Evolutionary conservation across 2,113 vertebrate species (phyloP), one percentile per base, ranked within the genome.

Genomic region (Psittacula cyanocephala): DNA sequence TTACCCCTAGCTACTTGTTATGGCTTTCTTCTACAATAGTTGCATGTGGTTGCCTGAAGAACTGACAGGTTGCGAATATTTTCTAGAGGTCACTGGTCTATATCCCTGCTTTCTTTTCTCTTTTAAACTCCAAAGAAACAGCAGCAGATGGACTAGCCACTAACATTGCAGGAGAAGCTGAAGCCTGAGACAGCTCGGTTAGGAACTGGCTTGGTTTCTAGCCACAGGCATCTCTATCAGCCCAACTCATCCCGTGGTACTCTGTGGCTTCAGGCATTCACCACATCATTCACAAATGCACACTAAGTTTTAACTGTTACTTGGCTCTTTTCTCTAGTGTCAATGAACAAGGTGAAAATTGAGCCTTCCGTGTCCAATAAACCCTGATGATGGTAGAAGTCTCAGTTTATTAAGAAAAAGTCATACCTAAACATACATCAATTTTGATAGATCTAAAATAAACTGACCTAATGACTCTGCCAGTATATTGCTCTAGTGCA

Each of bases 371-470:
- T 17, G 2, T 23, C 37, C 41, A 28, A 0, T 11, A 50, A 87
- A 83, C 19, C 3, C 33, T 23, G 22, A 13, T 64, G 25, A 79
- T 37, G 39, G 8, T 69, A 80, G 11, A 74, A 81, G 17, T 25
- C 60, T 64, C 41, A 8, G 27, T 57, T 82, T 76, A 81, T 44
- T 63, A 62, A 46, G 27, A 57, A 87, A 88, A 68, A 65, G 25
- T 19, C 37, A 75, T 25, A 22, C 6, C 31, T 57, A 88, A 86
- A 77, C 8, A 52, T 2, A 1, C 37, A 70, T 0, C 1, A 0
- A 7, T 68, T 91, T 44, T 52, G 27, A 63, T 6, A 70, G 27
- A 43, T 60, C 15, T 39, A 49, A 16, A 90, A 77, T 35, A 81
- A 95, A 43, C 28, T 71, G 31, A 63, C 28, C 24, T 65, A 79